These are phyloP conservation scores for Empidonax traillii DNA, from an alignment of 2,113 vertebrate species.

Conservation along the genomic window DNA sequence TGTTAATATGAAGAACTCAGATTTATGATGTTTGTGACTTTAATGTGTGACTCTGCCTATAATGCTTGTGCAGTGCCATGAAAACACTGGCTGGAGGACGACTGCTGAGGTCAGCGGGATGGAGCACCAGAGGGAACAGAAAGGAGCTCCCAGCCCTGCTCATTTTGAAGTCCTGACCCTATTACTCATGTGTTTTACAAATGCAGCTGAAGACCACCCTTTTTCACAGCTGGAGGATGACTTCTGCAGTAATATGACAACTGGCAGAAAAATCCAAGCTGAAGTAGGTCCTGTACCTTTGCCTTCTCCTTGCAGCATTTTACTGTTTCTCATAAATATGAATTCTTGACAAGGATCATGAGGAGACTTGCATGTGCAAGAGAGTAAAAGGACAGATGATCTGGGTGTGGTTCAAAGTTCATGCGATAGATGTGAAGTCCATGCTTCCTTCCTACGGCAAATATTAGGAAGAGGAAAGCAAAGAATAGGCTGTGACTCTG, in stretches of 20 bases:
- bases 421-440: background rate
- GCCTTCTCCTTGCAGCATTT: background rate
- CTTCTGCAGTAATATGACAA: background rate
- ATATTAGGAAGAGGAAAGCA: background rate
- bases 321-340: background rate
- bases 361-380: background rate
- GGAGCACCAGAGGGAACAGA: background rate
- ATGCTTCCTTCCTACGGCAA: background rate
- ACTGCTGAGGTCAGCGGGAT: background rate
- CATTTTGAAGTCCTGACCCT: accelerated
- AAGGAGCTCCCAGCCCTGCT: background rate
- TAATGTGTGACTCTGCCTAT: background rate
- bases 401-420: background rate
- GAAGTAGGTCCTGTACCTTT: background rate
- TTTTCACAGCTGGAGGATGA: background rate
- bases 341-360: background rate
- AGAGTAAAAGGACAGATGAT: background rate
- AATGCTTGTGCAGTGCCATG: background rate
- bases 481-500: background rate
- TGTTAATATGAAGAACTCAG: background rate
- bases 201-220: background rate
- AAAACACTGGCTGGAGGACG: background rate
- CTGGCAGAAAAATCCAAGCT: background rate
- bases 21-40: background rate
- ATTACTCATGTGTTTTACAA: background rate